These are phyloP conservation scores for Anadara kagoshimensis DNA, from an alignment of 1,140 invertebrate genomes.

Conservation along the genomic window DNA sequence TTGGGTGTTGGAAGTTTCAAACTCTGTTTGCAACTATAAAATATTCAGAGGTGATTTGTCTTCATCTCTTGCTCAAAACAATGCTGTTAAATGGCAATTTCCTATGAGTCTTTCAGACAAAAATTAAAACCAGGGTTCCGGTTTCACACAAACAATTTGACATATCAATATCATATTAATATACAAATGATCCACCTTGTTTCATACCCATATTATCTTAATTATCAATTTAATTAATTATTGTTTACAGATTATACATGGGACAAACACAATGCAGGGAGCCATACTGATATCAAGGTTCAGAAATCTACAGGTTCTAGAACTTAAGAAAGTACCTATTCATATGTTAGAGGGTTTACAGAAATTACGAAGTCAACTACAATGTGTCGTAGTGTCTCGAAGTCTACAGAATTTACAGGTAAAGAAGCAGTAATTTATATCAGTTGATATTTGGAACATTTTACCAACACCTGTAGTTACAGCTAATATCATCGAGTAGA, in stretches of 20 bases:
- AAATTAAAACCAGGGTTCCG: too few relatives aligned
- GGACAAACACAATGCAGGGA: conserved; percentile 49
- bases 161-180: too few relatives aligned
- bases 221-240: too few relatives aligned
- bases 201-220: too few relatives aligned
- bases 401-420: conserved; percentile 52
- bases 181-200: too few relatives aligned
- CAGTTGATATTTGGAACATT: too few relatives aligned
- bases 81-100: background rate
- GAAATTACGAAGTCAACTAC: conserved; percentile 39
- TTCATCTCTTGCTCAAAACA: background rate
- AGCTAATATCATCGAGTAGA: too few relatives aligned
- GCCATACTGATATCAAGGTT: conserved; percentile 51
- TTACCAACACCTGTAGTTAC: too few relatives aligned
- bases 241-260: conserved; percentile 51
- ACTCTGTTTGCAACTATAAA: background rate
- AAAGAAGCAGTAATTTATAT: too few relatives aligned
- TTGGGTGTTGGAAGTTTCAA: background rate
- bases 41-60: background rate
- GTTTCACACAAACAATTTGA: too few relatives aligned
- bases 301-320: conserved; percentile 42
- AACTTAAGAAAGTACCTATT: conserved; percentile 53
- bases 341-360: conserved; percentile 59
- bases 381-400: conserved; percentile 39
- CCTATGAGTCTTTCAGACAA: background rate